Evolutionary conservation across 2,113 vertebrate species (phyloP).

Genomic region (Nerophis ophidion): DNA sequence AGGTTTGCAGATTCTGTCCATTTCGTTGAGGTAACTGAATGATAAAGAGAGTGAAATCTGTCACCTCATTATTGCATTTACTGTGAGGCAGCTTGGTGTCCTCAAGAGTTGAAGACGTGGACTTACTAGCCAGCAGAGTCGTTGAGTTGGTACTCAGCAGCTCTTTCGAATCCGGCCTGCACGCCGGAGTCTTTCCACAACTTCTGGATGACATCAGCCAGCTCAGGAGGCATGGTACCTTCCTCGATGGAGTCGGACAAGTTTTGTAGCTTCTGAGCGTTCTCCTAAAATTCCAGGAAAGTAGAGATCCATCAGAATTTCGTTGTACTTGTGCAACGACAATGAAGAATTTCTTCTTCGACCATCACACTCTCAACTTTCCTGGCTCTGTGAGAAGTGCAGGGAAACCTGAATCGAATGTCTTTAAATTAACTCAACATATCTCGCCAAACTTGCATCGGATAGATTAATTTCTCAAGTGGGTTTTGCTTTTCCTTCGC

Average conservation of each 20-base stretch:
- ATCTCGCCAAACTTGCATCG: too few species aligned
- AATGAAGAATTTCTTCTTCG: too few species aligned
- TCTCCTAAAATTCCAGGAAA: constrained; percentile 68
- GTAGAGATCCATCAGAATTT: constrained; percentile 25
- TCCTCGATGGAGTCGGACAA: constrained; percentile 93
- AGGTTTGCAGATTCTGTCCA: constrained; percentile 83
- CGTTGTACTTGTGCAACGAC: too few species aligned
- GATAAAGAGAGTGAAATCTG: constrained; percentile 3
- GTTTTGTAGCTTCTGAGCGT: constrained; percentile 84
- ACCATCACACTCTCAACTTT: too few species aligned
- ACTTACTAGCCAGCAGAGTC: constrained; percentile 95
- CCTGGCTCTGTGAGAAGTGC: too few species aligned
- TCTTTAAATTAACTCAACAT: too few species aligned
- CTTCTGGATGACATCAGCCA: constrained; percentile 81
- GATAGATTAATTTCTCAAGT: too few species aligned
- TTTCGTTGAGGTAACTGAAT: constrained; percentile 84
- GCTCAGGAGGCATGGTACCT: constrained; percentile 87
- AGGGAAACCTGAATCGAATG: too few species aligned
- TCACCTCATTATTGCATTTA: neutral
- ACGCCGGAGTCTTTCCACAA: constrained; percentile 87
- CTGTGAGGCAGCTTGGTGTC: neutral
- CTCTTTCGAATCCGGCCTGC: constrained; percentile 83
- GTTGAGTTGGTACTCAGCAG: constrained; percentile 92
- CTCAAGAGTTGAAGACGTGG: neutral
- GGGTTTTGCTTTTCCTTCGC: too few species aligned